phyloP scores from a whole-genome alignment of 2,113 vertebrate species.

The Mustela nigripes region DNA sequence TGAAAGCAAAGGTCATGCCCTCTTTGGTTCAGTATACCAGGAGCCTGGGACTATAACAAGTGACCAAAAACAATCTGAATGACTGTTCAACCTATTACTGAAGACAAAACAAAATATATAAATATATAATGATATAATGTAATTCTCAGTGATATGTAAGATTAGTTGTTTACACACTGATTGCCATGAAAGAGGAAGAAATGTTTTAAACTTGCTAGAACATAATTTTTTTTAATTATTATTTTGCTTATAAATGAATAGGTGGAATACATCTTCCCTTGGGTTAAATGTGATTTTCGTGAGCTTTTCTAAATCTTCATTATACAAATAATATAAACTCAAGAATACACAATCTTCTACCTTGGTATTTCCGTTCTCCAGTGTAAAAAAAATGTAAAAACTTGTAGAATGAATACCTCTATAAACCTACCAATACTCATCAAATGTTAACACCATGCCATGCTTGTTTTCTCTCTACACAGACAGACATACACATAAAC shows the following conservation, averaged over 20 bases:
- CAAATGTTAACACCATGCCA: not conserved
- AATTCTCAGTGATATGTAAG: conserved; percentile 1
- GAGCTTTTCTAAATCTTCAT: conserved; percentile 41
- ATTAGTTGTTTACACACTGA: not conserved
- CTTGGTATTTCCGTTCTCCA: not conserved
- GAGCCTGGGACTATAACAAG: not conserved
- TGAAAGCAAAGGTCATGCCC: not conserved
- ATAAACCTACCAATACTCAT: not conserved
- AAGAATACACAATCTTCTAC: not conserved
- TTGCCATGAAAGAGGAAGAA: not conserved
- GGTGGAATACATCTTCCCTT: not conserved
- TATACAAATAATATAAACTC: conserved; percentile 31
- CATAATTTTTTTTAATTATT: not conserved
- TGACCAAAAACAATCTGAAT: not conserved
- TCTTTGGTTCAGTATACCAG: not conserved
- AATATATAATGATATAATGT: not conserved
- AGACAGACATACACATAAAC: not conserved
- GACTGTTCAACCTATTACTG: not conserved
- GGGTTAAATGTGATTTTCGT: not conserved
- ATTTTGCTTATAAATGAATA: not conserved
- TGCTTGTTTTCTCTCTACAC: not conserved
- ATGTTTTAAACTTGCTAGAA: conserved; percentile 8
- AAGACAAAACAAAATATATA: not conserved
- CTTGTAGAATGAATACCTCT: not conserved
- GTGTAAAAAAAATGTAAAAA: not conserved